These are phyloP conservation scores for Lasioglossum marginatum DNA, from an alignment of 2,888 invertebrate genomes.

Conservation along the genomic window DNA sequence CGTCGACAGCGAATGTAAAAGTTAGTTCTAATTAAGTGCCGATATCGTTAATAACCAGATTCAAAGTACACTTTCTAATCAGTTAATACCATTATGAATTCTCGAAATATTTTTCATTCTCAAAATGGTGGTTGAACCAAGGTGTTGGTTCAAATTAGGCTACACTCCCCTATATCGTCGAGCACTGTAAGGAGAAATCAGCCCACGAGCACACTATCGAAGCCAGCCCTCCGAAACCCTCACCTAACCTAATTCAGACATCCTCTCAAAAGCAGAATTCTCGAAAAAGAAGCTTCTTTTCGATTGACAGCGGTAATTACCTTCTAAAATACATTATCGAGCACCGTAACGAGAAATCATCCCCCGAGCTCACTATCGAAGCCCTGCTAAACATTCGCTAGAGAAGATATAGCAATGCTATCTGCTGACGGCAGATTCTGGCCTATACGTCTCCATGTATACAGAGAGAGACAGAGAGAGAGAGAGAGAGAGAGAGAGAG, in stretches of 20 bases:
- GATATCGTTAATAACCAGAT: too few species aligned
- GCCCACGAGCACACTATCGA: conserved; percentile 47
- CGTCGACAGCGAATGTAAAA: conserved; percentile 30
- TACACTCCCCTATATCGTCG: neutral
- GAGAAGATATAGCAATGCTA: conserved; percentile 74
- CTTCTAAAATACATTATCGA: neutral
- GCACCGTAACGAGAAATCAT: conserved; percentile 30
- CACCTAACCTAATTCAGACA: neutral
- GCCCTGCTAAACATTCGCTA: conserved; percentile 57
- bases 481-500: neutral
- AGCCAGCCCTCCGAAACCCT: conserved; percentile 42
- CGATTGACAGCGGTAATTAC: neutral
- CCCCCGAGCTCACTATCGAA: conserved; percentile 50
- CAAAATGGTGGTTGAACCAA: neutral
- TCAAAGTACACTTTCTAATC: too few species aligned
- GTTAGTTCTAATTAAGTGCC: conserved; percentile 81
- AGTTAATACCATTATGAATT: too few species aligned
- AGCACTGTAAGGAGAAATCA: conserved; percentile 20
- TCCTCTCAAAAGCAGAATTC: neutral
- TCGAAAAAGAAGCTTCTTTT: neutral
- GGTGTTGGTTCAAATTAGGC: neutral
- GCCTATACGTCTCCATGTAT: conserved; percentile 48
- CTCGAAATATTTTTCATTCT: neutral
- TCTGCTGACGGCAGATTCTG: conserved; percentile 54
- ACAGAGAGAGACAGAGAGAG: neutral